Conservation (phyloP, 2,797 vertebrate genomes). For the Sebastes steindachneri region DNA sequence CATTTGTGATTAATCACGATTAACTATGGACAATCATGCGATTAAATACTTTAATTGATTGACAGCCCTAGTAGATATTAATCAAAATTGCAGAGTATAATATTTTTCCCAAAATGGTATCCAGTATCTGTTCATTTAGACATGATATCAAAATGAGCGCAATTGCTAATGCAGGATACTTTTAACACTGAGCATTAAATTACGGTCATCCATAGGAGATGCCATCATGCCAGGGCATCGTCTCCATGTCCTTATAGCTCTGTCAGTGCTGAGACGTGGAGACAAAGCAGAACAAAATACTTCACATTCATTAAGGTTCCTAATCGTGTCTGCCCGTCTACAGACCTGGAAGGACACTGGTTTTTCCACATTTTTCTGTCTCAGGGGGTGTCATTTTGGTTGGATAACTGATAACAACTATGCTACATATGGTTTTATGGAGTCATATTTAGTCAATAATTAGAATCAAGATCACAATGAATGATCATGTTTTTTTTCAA, state of each 20-base stretch:
- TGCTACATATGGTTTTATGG: neutral
- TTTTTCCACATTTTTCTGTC: constrained; percentile 16
- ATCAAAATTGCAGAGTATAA: neutral
- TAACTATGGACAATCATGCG: too few relatives aligned
- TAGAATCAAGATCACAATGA: too few relatives aligned
- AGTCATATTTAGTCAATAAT: neutral
- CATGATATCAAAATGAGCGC: neutral
- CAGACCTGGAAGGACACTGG: neutral
- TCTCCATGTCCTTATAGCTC: neutral
- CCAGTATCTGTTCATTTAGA: neutral
- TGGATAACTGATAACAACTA: neutral
- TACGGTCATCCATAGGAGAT: constrained; percentile 26
- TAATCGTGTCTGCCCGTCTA: neutral
- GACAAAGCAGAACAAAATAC: constrained; percentile 36
- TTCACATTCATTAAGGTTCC: constrained; percentile 8
- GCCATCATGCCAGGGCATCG: neutral
- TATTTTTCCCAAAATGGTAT: neutral
- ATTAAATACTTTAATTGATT: too few relatives aligned
- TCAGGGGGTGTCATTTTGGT: neutral
- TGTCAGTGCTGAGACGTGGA: constrained; percentile 15
- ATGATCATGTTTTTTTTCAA: neutral
- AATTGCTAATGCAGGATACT: neutral
- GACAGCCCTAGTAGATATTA: neutral
- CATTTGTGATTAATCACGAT: too few relatives aligned
- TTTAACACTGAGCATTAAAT: neutral